Conservation (phyloP, 2,888 invertebrate species). For the Acleris holmiana region DNA sequence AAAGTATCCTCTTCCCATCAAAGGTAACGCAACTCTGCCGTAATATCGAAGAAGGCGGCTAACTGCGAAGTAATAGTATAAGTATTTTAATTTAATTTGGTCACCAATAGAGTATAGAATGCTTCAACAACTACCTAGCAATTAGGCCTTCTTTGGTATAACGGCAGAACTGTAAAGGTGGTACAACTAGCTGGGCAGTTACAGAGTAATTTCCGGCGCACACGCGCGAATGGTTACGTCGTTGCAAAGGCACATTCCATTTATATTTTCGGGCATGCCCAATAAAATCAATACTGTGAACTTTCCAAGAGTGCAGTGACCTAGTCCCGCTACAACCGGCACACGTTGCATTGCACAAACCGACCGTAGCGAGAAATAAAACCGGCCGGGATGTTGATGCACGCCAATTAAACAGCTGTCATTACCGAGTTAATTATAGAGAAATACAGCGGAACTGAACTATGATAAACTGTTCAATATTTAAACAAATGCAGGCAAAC, state of each 20-base stretch:
- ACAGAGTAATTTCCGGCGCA: constrained; percentile 16
- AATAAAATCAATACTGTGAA: constrained; percentile 84
- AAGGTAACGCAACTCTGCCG: too few species aligned
- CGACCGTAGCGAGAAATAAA: constrained; percentile 60
- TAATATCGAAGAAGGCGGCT: too few species aligned
- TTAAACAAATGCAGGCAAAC: constrained; percentile 2
- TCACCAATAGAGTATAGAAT: too few species aligned
- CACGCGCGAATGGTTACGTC: constrained; percentile 55
- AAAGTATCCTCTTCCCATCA: too few species aligned
- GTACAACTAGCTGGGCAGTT: constrained; percentile 30
- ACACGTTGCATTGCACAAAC: constrained; percentile 63
- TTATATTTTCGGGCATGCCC: constrained; percentile 82
- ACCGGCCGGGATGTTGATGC: constrained; percentile 41
- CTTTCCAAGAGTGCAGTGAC: constrained; percentile 81
- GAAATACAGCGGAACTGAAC: constrained; percentile 3
- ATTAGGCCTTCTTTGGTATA: too few species aligned
- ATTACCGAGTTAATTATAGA: constrained; percentile 25
- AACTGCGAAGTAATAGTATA: too few species aligned
- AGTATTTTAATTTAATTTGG: too few species aligned
- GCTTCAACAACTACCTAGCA: too few species aligned
- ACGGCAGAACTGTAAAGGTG: background rate
- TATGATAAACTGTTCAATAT: constrained; percentile 21
- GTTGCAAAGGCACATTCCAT: constrained; percentile 61
- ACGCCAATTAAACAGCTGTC: constrained; percentile 48
- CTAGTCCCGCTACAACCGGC: constrained; percentile 69